These are phyloP conservation scores for Naso thynnoides DNA, from an alignment of 2,797 vertebrate species.

Conservation along the genomic window DNA sequence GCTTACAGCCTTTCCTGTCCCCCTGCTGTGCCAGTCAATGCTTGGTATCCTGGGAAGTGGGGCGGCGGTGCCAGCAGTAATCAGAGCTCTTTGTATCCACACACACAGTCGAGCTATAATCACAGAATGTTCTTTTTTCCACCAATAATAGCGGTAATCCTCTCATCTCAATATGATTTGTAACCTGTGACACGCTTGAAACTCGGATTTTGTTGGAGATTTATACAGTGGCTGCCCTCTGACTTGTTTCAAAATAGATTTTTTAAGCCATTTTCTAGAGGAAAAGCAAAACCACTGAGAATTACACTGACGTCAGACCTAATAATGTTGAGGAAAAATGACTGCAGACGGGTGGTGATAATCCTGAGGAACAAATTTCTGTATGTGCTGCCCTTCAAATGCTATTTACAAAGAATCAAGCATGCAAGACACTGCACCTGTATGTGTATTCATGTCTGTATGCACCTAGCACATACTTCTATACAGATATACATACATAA, in stretches of 20 bases:
- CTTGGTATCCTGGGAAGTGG: conserved; percentile 63
- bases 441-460: not conserved
- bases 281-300: not conserved
- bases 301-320: not conserved
- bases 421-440: not conserved
- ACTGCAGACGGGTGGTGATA: not conserved
- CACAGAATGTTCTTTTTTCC: conserved; percentile 51
- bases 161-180: conserved; percentile 58
- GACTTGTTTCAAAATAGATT: conserved; percentile 55
- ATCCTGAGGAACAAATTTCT: not conserved
- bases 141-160: conserved; percentile 66
- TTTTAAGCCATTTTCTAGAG: conserved; percentile 34
- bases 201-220: conserved; percentile 35
- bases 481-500: not conserved
- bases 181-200: conserved; percentile 46
- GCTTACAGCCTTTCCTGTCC: conserved; percentile 41
- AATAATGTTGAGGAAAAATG: not conserved
- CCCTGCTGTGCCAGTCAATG: conserved; percentile 62
- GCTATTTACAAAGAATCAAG: not conserved
- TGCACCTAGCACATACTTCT: not conserved
- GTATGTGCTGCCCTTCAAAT: not conserved
- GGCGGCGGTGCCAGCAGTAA: conserved; percentile 67
- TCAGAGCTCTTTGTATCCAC: conserved; percentile 76
- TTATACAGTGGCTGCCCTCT: conserved; percentile 35
- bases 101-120: conserved; percentile 59